Base-by-base conservation (phyloP, 2,113 vertebrate species). In the Thalassarche chlororhynchos region DNA sequence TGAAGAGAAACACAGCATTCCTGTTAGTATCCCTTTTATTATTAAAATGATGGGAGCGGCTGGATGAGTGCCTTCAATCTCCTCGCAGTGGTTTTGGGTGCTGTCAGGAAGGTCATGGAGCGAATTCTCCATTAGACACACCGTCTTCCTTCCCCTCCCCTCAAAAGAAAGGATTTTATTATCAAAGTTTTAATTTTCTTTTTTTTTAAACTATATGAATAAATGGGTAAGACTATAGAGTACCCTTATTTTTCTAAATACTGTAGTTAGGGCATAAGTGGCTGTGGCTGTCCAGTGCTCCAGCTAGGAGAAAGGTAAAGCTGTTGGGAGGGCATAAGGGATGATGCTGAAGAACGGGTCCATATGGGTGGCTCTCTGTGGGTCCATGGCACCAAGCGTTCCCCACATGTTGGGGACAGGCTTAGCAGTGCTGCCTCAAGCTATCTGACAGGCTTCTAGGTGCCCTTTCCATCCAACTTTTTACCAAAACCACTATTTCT, bases 201-300 rank as follows among this genome's bases (percentile, higher is more conserved):
- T 92, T 86, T 64, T 42, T 72, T 93, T 93, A 89, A 89, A 52
- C 18, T 65, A 1, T 46, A 17, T 64, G 34, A 57, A 58, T 62
- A 28, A 87, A 81, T 46, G 17, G 26, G 4, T 90, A 49, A 64
- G 44, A 52, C 61, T 72, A 49, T 29, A 83, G 46, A 93, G 60
- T 47, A 36, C 26, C 12, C 61, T 86, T 96, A 74, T 96, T 95
- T 96, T 90, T 93, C n/a, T 91, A 92, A 87, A 42, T 80, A 25
- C 26, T 69, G 14, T 66, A 34, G 42, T 72, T 72, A 69, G 40
- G 32, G 23, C 23, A 5, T 74, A 60, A 74, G 34, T 74, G 47
- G n/a, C 57, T 1, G 1, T 90, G 76, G 65, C 47, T 82, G 17
- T 80, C 87, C 46, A 81, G 17, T 47, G 42, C 26, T 91, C 34